Conservation (phyloP, 2,888 invertebrate genomes). For the Drosophila emarginata region DNA sequence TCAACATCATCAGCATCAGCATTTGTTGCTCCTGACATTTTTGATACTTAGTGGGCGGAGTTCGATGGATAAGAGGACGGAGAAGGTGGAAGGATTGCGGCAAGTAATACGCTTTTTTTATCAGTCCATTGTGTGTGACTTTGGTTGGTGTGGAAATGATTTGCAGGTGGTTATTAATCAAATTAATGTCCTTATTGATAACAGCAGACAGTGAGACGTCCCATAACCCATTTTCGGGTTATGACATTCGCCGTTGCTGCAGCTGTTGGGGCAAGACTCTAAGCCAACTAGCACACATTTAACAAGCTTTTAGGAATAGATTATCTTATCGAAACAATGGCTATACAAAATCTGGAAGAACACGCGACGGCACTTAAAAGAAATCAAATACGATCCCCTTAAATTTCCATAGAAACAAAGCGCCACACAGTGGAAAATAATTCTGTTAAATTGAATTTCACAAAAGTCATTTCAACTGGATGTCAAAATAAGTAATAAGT, state of each 20-base stretch:
- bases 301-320: conserved; percentile 62
- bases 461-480: too few relatives aligned
- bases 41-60: conserved; percentile 63
- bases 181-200: conserved; percentile 79
- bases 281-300: conserved; percentile 36
- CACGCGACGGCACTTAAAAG: conserved; percentile 62
- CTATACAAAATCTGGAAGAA: conserved; percentile 32
- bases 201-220: conserved; percentile 36
- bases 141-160: conserved; percentile 73
- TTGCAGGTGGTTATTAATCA: conserved; percentile 81
- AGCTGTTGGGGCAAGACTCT: conserved; percentile 7
- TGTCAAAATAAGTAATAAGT: too few relatives aligned
- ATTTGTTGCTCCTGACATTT: conserved; percentile 69
- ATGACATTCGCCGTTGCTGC: conserved; percentile 22
- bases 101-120: conserved; percentile 42
- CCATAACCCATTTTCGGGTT: conserved; percentile 34
- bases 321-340: conserved; percentile 57
- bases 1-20: conserved; percentile 65
- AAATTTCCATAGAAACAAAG: conserved; percentile 54
- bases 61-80: neutral
- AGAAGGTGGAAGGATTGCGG: neutral
- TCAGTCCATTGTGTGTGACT: conserved; percentile 61
- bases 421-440: conserved; percentile 44
- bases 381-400: conserved; percentile 48
- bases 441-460: too few relatives aligned